phyloP scores from a whole-genome alignment of 2,797 vertebrate species.

The Acipenser transmontanus region DNA sequence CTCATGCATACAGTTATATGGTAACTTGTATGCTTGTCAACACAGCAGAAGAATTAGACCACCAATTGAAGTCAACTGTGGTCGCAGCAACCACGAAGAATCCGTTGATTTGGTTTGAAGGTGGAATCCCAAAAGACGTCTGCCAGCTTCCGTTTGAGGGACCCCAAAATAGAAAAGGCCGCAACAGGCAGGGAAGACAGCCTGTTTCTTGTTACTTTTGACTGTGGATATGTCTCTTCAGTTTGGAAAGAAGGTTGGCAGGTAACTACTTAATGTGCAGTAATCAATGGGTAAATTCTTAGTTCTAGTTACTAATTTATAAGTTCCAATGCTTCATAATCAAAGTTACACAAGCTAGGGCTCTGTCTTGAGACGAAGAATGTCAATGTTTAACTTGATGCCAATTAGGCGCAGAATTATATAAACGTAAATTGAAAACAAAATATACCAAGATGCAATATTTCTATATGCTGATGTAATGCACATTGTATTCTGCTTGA shows the following conservation, averaged over 20 bases:
- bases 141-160: constrained; percentile 74
- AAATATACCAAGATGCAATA: no score
- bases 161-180: constrained; percentile 59
- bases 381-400: no score
- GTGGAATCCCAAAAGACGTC: constrained; percentile 63
- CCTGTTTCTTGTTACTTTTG: constrained; percentile 67
- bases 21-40: constrained; percentile 58
- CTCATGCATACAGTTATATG: constrained; percentile 68
- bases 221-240: constrained; percentile 60
- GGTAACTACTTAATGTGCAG: constrained; percentile 45
- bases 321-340: no score
- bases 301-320: no score
- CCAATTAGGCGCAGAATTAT: no score
- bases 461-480: no score
- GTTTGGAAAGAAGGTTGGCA: constrained; percentile 75
- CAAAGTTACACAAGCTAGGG: no score
- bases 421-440: no score
- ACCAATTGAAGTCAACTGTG: constrained; percentile 49
- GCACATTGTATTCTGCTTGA: no score
- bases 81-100: constrained; percentile 64
- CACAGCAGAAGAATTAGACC: constrained; percentile 37
- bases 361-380: no score
- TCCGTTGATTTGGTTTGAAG: constrained; percentile 77
- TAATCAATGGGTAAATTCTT: no score
- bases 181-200: constrained; percentile 52